phyloP scores from a whole-genome alignment of 1,140 invertebrate species.

The Augochlora pura region DNA sequence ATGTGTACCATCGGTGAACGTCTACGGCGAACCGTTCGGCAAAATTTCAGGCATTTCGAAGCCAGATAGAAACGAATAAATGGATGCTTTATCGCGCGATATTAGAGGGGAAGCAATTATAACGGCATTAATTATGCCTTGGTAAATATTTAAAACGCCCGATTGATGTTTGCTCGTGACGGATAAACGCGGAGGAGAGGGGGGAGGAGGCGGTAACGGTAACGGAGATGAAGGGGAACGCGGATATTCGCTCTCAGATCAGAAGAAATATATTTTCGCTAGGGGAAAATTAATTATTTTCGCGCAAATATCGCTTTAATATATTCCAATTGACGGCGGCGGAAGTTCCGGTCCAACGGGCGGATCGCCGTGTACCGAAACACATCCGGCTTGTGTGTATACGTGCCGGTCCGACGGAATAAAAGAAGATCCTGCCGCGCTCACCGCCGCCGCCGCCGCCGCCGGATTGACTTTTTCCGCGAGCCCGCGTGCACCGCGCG shows the following conservation, averaged over 20 bases:
- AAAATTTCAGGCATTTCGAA: background rate
- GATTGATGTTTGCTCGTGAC: conserved; percentile 68
- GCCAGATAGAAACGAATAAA: background rate
- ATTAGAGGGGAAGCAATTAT: conserved; percentile 60
- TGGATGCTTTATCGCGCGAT: background rate
- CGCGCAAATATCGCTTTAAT: conserved; percentile 75
- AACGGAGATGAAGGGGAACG: background rate
- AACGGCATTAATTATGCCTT: conserved; percentile 67
- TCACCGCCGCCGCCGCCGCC: no score
- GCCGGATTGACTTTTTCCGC: conserved; percentile 57
- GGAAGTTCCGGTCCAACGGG: conserved; percentile 23
- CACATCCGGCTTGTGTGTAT: conserved; percentile 52
- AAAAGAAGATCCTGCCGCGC: conserved; percentile 42
- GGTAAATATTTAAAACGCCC: conserved; percentile 70
- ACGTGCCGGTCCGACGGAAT: conserved; percentile 44
- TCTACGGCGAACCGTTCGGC: background rate
- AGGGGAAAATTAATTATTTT: conserved; percentile 75
- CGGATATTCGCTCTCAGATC: conserved; percentile 50
- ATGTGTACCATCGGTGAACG: no score
- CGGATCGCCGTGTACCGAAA: conserved; percentile 55
- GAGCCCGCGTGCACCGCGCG: conserved; percentile 48
- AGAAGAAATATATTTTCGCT: conserved; percentile 67
- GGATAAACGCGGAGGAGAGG: conserved; percentile 40
- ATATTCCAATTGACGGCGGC: conserved; percentile 73
- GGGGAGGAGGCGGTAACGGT: background rate